Percentiles rank a stretch among this genome's conserved stretches.
These are phyloP conservation scores for Sternarchorhynchus goeldii DNA, from an alignment of 2,797 vertebrate species.

Conservation along the genomic window DNA sequence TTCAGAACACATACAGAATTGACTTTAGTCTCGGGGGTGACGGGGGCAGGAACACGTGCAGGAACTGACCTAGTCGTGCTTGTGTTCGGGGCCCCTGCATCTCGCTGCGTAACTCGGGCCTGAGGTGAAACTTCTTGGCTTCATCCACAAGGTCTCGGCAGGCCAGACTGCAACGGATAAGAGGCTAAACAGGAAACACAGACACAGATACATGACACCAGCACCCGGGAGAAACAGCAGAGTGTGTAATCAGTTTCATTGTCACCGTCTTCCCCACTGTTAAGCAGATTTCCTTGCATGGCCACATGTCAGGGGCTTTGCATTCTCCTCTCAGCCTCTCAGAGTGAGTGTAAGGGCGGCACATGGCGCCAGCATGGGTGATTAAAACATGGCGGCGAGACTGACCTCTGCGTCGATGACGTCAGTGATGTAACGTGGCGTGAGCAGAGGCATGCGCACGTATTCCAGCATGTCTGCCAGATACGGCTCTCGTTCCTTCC, in stretches of 20 bases:
- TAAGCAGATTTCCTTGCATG: no score
- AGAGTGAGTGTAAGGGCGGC: background rate
- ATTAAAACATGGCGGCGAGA: conserved; percentile 5
- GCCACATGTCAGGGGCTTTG: no score
- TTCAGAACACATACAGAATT: background rate
- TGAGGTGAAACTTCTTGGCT: conserved; percentile 98
- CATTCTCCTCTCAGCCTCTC: background rate
- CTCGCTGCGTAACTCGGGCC: conserved; percentile 94
- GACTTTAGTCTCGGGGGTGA: background rate
- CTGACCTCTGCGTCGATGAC: conserved; percentile 96
- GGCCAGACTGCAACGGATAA: conserved; percentile 93
- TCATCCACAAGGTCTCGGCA: conserved; percentile 98
- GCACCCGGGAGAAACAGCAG: background rate
- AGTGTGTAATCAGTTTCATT: background rate
- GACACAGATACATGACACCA: background rate
- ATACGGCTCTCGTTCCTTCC: conserved; percentile 88
- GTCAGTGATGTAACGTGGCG: conserved; percentile 96
- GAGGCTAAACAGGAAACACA: conserved; percentile 75
- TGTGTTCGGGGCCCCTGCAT: conserved; percentile 98
- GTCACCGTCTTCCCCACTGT: background rate
- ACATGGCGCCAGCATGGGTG: background rate
- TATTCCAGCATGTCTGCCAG: conserved; percentile 92
- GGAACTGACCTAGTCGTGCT: conserved; percentile 84
- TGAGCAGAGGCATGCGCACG: conserved; percentile 94
- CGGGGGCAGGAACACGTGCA: conserved; percentile 5